Percentiles rank a stretch among this genome's conserved stretches.
Evolutionary conservation across 2,797 vertebrate species (phyloP).

Genomic region (Echiichthys vipera): DNA sequence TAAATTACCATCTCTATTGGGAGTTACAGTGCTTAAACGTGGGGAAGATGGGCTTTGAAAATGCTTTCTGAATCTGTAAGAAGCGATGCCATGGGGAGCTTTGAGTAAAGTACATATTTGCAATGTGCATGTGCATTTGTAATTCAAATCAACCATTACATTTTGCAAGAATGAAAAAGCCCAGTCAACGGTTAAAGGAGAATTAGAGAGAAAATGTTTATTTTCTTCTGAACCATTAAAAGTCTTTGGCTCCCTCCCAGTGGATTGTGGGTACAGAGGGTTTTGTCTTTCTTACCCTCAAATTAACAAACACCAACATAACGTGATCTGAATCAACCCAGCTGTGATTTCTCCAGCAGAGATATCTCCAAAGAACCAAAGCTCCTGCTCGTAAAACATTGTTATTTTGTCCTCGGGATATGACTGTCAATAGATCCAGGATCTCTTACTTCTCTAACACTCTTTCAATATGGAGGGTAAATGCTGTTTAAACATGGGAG

Average conservation of each 20-base stretch:
- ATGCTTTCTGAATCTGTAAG: slow-evolving; percentile 75
- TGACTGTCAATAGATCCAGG: slow-evolving; percentile 10
- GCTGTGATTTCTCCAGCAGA: neutral
- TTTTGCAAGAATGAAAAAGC: slow-evolving; percentile 53
- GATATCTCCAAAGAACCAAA: slow-evolving; percentile 10
- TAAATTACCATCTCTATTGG: slow-evolving; percentile 63
- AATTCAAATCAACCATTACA: slow-evolving; percentile 75
- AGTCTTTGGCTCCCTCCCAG: slow-evolving; percentile 35
- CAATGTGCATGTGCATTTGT: slow-evolving; percentile 69
- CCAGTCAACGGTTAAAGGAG: slow-evolving; percentile 41
- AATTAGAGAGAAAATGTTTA: slow-evolving; percentile 53
- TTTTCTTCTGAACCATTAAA: slow-evolving; percentile 47
- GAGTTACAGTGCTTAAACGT: slow-evolving; percentile 58
- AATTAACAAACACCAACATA: slow-evolving; percentile 39
- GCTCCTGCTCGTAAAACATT: neutral
- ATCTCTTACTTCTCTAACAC: slow-evolving; percentile 22
- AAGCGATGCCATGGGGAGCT: slow-evolving; percentile 65
- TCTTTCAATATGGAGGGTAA: slow-evolving; percentile 40
- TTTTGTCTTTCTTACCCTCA: slow-evolving; percentile 25
- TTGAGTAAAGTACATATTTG: slow-evolving; percentile 70
- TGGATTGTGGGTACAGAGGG: slow-evolving; percentile 24
- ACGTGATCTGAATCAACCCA: slow-evolving; percentile 56
- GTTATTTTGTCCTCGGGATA: slow-evolving; percentile 9
- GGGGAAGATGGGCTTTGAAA: slow-evolving; percentile 59
- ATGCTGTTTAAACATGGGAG: slow-evolving; percentile 42